Evolutionary conservation across 2,888 invertebrate genomes (phyloP).

Genomic region (Villa cingulata): DNA sequence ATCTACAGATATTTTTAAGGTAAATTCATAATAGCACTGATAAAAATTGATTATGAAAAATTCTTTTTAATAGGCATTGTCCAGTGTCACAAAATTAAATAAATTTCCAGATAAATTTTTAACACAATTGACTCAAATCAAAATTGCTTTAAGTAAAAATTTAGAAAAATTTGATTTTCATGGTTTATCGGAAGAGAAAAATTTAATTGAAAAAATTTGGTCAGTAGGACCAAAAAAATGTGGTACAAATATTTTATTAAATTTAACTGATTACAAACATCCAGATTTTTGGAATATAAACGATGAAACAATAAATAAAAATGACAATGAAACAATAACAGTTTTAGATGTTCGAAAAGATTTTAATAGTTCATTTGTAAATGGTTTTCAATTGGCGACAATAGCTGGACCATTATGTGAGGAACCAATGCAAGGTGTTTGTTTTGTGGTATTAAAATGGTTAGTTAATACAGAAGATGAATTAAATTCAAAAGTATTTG

Average conservation of each 20-base stretch:
- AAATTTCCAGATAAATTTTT: conserved; percentile 26
- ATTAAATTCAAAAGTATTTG: conserved; percentile 26
- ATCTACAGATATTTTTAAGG: conserved; percentile 56
- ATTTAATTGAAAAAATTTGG: conserved; percentile 61
- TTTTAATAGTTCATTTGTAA: conserved; percentile 66
- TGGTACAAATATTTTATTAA: conserved; percentile 81
- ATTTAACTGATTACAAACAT: conserved; percentile 55
- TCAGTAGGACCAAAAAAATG: conserved; percentile 80
- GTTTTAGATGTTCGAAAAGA: conserved; percentile 37
- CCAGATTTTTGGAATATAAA: conserved; percentile 40
- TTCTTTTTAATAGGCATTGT: conserved; percentile 24
- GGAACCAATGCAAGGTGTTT: conserved; percentile 92
- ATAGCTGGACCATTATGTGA: conserved; percentile 89
- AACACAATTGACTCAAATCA: conserved; percentile 21
- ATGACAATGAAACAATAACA: conserved; percentile 24
- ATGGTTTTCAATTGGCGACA: conserved; percentile 76
- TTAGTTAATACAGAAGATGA: conserved; percentile 38
- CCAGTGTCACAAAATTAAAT: conserved; percentile 19
- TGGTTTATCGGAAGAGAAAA: conserved; percentile 37
- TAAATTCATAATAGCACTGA: conserved; percentile 16
- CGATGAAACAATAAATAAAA: conserved; percentile 24
- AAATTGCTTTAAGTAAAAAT: conserved; percentile 44
- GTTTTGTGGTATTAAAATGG: conserved; percentile 82
- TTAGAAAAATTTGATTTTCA: conserved; percentile 44
- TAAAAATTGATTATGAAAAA: neutral